Evolutionary conservation across 2,113 vertebrate species (phyloP), one percentile per base, ranked within the genome.

Genomic region (Laticauda colubrina): DNA sequence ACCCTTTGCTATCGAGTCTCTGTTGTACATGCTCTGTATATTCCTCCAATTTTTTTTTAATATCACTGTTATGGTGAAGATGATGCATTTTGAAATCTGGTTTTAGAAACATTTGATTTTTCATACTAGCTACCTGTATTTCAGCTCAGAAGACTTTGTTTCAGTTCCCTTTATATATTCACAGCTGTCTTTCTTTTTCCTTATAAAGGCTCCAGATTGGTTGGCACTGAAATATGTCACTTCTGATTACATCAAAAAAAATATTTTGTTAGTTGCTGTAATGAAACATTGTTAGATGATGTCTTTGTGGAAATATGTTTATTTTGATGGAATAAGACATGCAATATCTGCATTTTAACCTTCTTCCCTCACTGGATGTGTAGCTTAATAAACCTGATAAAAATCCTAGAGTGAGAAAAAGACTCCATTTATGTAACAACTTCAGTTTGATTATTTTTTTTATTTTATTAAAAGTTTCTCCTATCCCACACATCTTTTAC

Each of bases 11-110:
- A 64, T 88, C 87, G 56, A 91, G 91, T 85, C 21, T 43, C 29
- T 91, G 86, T 91, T 90, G 90, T 93, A 86, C 55, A 69, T 93
- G 45, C 53, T 92, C 43, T 39, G 64, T 91, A 6, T 90, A 64
- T 53, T 51, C 56, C 53, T 97, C 43, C 92, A 85, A 34, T 87
- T 94, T 94, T 93, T 87, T 94, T 94, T 93, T 92, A 85, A 92
- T 89, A 94, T 39, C 24, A 39, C 56, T 61, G 29, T 91, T 56
- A 34, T 53, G 26, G 18, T 87, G 51, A 92, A 85, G 57, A 94
- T 96, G 87, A 94, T 91, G 89, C 45, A 90, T 94, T 95, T 93
- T 95, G 91, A 96, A 96, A 95, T 85, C 90, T 48, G 89, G 55
- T 89, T 93, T 94, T 93, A 18, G 57, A 92, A 94, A 56, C 92